Conservation (phyloP, 2,888 invertebrate genomes). For the Druceiella hillmani region DNA sequence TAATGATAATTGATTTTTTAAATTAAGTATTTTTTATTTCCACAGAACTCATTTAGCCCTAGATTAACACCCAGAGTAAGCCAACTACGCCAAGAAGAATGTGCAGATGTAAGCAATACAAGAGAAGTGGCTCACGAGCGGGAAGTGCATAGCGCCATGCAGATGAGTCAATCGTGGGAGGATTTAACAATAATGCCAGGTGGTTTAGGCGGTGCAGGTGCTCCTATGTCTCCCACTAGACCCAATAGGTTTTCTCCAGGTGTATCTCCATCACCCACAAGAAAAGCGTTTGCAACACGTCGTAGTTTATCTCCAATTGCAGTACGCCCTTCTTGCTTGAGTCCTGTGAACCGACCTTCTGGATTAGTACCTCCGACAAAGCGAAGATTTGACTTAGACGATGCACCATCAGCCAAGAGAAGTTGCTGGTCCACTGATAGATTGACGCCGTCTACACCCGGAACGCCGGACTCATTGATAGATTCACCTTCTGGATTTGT, state of each 20-base stretch:
- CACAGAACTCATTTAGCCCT: slow-evolving; percentile 52
- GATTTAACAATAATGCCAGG: slow-evolving; percentile 73
- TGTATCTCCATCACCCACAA: slow-evolving; percentile 79
- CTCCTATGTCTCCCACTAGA: slow-evolving; percentile 34
- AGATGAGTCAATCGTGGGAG: slow-evolving; percentile 93
- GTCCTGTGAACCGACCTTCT: slow-evolving; percentile 55
- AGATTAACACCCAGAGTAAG: slow-evolving; percentile 79
- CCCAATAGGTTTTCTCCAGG: slow-evolving; percentile 48
- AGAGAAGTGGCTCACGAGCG: slow-evolving; percentile 90
- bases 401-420: slow-evolving; percentile 42
- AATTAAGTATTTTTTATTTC: neutral
- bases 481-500: slow-evolving; percentile 44
- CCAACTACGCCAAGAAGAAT: slow-evolving; percentile 84
- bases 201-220: slow-evolving; percentile 46
- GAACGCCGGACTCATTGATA: slow-evolving; percentile 37
- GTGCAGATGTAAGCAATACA: slow-evolving; percentile 72
- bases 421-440: slow-evolving; percentile 35
- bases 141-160: slow-evolving; percentile 85
- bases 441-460: slow-evolving; percentile 39
- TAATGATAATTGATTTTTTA: too few relatives aligned
- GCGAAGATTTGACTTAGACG: slow-evolving; percentile 59
- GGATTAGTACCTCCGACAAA: slow-evolving; percentile 50
- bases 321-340: slow-evolving; percentile 69
- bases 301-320: slow-evolving; percentile 87
- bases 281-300: slow-evolving; percentile 73